phyloP scores from a whole-genome alignment of 2,888 invertebrate genomes.

The Nephrocerus scutellatus region DNA sequence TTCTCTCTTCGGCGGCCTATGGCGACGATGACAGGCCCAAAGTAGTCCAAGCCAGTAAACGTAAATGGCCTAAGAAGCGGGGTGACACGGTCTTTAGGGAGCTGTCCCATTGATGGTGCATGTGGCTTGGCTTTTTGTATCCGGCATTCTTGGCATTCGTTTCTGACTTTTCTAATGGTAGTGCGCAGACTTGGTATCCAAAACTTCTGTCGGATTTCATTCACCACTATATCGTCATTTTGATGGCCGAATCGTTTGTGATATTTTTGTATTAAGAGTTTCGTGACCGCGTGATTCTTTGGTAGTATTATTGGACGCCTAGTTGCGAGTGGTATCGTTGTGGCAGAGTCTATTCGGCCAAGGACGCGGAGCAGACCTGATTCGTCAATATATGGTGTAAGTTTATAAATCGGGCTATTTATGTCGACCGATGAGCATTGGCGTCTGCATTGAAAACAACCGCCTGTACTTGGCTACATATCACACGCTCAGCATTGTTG shows the following conservation, averaged over 20 bases:
- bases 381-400: slow-evolving; percentile 5
- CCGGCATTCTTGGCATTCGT: slow-evolving; percentile 5
- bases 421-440: slow-evolving; percentile 1
- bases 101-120: slow-evolving; percentile 15
- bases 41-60: slow-evolving; percentile 24
- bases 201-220: slow-evolving; percentile 7
- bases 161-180: slow-evolving; percentile 4
- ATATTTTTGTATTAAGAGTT: slow-evolving; percentile 1
- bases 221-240: slow-evolving; percentile 6
- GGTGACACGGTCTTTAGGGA: background rate
- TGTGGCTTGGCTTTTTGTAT: slow-evolving; percentile 2
- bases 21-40: slow-evolving; percentile 18
- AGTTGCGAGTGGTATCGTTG: background rate
- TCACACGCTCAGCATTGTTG: slow-evolving; percentile 5
- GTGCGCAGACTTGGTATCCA: slow-evolving; percentile 9
- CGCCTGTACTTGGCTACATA: slow-evolving; percentile 3
- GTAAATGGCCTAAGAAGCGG: slow-evolving; percentile 17
- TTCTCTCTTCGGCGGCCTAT: slow-evolving; percentile 21
- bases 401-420: slow-evolving; percentile 1
- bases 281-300: slow-evolving; percentile 1
- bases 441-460: slow-evolving; percentile 1
- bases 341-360: slow-evolving; percentile 7
- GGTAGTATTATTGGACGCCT: slow-evolving; percentile 8
- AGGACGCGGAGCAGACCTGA: background rate
- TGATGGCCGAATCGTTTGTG: slow-evolving; percentile 9